phyloP scores from a whole-genome alignment of 2,888 invertebrate species.

The Drosophila quasianomalipes region DNA sequence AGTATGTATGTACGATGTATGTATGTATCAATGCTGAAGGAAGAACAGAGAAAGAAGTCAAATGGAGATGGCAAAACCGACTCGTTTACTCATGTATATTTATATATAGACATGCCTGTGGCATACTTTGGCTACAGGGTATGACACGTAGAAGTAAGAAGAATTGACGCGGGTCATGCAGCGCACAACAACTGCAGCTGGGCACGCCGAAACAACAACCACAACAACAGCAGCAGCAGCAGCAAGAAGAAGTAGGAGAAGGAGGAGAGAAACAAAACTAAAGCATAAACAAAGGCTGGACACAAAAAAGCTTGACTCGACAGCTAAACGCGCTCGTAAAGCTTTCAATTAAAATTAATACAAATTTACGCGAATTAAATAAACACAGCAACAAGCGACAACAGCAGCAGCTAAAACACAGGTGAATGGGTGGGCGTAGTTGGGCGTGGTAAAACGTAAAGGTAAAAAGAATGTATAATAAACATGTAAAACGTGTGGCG shows the following conservation, averaged over 20 bases:
- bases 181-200: constrained; percentile 44
- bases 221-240: background rate
- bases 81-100: background rate
- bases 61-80: background rate
- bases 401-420: constrained; percentile 18
- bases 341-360: constrained; percentile 82
- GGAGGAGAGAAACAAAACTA: constrained; percentile 28
- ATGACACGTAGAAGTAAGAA: background rate
- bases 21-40: background rate
- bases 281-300: constrained; percentile 67
- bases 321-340: constrained; percentile 65
- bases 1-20: background rate
- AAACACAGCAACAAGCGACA: constrained; percentile 51
- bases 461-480: background rate
- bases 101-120: background rate
- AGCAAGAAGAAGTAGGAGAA: background rate
- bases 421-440: constrained; percentile 22
- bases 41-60: background rate
- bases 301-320: constrained; percentile 22
- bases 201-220: constrained; percentile 30
- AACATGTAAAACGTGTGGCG: constrained; percentile 44
- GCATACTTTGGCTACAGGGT: background rate
- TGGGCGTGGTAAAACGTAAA: constrained; percentile 5
- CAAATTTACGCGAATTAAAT: constrained; percentile 79
- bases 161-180: background rate